These are phyloP conservation scores for Leptopterna dolabrata DNA, from an alignment of 2,888 invertebrate species.

Conservation along the genomic window DNA sequence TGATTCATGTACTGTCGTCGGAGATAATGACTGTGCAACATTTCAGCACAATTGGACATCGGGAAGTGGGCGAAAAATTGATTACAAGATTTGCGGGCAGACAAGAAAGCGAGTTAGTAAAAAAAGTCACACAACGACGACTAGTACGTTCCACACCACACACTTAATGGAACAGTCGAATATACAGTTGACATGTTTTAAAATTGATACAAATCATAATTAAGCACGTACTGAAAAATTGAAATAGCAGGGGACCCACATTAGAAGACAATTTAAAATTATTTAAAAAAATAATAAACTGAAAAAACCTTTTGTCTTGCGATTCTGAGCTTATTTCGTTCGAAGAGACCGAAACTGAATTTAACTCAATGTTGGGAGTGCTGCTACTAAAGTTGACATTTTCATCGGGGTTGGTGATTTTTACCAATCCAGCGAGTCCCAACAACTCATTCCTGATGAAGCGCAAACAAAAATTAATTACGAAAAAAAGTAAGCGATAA, in stretches of 20 bases:
- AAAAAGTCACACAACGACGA: too few relatives aligned
- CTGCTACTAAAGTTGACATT: constrained; percentile 67
- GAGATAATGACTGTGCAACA: too few relatives aligned
- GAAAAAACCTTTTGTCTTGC: constrained; percentile 67
- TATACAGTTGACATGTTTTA: too few relatives aligned
- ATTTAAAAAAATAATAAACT: neutral
- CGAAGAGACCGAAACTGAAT: constrained; percentile 60
- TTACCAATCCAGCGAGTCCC: constrained; percentile 79
- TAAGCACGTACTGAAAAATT: neutral
- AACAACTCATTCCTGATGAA: constrained; percentile 74
- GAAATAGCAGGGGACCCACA: neutral
- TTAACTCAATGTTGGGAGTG: constrained; percentile 58
- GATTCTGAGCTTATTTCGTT: constrained; percentile 63
- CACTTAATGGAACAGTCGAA: too few relatives aligned
- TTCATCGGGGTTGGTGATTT: constrained; percentile 77
- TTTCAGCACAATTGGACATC: too few relatives aligned
- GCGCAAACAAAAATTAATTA: constrained; percentile 40
- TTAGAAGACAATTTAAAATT: neutral
- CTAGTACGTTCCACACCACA: too few relatives aligned
- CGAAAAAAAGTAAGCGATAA: constrained; percentile 18
- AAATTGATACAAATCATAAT: too few relatives aligned
- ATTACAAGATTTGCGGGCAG: too few relatives aligned
- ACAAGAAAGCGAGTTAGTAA: too few relatives aligned
- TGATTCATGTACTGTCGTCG: too few relatives aligned
- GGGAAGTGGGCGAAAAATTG: too few relatives aligned